phyloP scores from a whole-genome alignment of 2,888 invertebrate genomes.

The Terebella lapidaria region DNA sequence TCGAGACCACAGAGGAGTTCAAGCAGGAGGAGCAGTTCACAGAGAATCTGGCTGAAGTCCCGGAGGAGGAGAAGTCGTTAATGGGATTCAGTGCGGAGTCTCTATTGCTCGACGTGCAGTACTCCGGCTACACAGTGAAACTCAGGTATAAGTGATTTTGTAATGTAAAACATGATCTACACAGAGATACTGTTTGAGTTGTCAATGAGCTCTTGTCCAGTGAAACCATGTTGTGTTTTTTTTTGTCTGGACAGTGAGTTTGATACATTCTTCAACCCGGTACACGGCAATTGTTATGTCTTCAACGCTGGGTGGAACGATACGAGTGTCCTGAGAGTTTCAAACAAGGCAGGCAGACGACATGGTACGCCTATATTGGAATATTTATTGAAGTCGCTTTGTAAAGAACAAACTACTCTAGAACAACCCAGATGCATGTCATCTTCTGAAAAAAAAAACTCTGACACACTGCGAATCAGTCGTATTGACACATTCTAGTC shows the following conservation, averaged over 20 bases:
- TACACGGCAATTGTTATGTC: conserved; percentile 19
- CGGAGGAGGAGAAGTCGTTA: conserved; percentile 4
- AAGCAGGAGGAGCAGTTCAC: conserved; percentile 10
- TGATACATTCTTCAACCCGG: conserved; percentile 14
- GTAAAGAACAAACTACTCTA: too few relatives aligned
- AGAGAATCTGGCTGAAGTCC: conserved; percentile 14
- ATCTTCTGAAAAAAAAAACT: too few relatives aligned
- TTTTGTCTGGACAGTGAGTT: conserved; percentile 19
- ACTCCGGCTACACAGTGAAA: conserved; percentile 18
- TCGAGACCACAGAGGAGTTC: conserved; percentile 5
- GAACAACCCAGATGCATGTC: too few relatives aligned
- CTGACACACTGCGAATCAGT: too few relatives aligned
- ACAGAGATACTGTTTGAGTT: too few relatives aligned
- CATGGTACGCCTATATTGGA: conserved; percentile 1
- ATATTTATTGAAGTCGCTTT: neutral
- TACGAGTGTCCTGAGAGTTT: neutral
- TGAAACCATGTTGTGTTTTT: too few relatives aligned
- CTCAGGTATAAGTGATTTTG: too few relatives aligned
- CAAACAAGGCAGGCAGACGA: neutral
- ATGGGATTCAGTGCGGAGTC: conserved; percentile 18
- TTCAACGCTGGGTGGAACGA: conserved; percentile 23
- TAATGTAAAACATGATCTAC: too few relatives aligned
- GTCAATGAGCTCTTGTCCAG: too few relatives aligned
- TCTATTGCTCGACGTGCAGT: conserved; percentile 21
- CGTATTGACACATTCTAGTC: too few relatives aligned